Evolutionary conservation across 2,797 vertebrate genomes (phyloP), one percentile per base, ranked within the genome.

Genomic region (Eospalax fontanierii): DNA sequence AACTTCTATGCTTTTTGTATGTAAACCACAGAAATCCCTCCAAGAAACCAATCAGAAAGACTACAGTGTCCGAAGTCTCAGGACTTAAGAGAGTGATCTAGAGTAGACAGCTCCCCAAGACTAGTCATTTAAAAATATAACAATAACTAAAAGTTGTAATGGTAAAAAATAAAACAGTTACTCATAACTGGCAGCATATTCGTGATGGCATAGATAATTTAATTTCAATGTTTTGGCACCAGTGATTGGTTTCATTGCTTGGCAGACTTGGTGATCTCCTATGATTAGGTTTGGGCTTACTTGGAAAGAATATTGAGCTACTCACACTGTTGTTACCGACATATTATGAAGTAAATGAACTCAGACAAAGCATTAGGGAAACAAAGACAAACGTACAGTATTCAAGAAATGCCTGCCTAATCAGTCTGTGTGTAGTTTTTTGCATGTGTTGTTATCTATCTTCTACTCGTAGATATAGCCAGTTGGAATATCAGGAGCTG

Each of bases 91-190:
- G 14, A 40, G 14, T 74, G 35, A 59, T 35, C 54, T 81, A 59
- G 30, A 81, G 11, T 38, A 35, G 16, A 78, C 0, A 84, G 8
- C 7, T 21, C 24, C 54, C 30, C n/a, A 43, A 28, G 28, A 30
- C 63, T 24, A 89, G 61, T 75, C 54, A 87, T 87, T 93, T 80
- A 59, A 87, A 95, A 95, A 84, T 63, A 92, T 12, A 54, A 38
- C 1, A 50, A 30, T 80, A 80, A 87, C 18, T 9, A 75, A 92
- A 96, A 81, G 1, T 0, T 40, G 15, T 68, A 50, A 33, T 84
- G 18, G 71, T 38, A 35, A 76, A 92, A 82, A 65, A 84, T 15
- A 10, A 54, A 28, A 10, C 82, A 8, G 28, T 66, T 71, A 80
- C 2, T 90, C 30, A 38, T 74, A 91, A 86, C 50, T 93, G 33